A percentile compares a stretch with the other conserved stretches of the same genome.
phyloP scores from a whole-genome alignment of 2,888 invertebrate genomes.

The Bugula neritina region DNA sequence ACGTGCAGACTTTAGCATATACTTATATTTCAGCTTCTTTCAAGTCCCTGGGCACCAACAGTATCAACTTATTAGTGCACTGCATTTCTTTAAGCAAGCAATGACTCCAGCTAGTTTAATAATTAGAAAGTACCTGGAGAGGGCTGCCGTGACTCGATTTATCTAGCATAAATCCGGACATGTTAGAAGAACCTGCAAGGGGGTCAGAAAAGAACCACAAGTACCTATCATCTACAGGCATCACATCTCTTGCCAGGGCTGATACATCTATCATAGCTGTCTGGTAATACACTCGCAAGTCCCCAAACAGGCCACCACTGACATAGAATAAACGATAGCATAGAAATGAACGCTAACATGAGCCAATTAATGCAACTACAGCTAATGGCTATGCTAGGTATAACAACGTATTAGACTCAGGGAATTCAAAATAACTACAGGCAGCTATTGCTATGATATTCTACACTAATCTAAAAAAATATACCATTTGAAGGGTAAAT shows the following conservation, averaged over 20 bases:
- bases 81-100: no score
- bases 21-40: neutral
- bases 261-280: constrained; percentile 34
- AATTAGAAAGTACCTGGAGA: constrained; percentile 19
- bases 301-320: constrained; percentile 46
- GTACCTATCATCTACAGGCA: neutral
- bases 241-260: constrained; percentile 29
- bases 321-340: constrained; percentile 28
- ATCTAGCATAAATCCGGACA: neutral
- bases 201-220: constrained; percentile 18
- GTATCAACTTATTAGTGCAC: no score
- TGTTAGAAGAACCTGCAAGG: neutral
- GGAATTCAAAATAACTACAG: no score
- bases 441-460: no score
- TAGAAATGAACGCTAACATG: no score
- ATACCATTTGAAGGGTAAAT: no score
- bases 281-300: constrained; percentile 40
- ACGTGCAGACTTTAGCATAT: neutral
- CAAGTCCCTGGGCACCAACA: neutral
- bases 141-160: constrained; percentile 13
- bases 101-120: neutral
- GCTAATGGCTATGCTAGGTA: no score
- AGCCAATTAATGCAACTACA: no score
- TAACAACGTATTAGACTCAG: no score
- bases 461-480: no score